A percentile compares a stretch with the other conserved stretches of the same genome.
Evolutionary conservation across 2,797 vertebrate genomes (phyloP).

Genomic region (Allobates femoralis): DNA sequence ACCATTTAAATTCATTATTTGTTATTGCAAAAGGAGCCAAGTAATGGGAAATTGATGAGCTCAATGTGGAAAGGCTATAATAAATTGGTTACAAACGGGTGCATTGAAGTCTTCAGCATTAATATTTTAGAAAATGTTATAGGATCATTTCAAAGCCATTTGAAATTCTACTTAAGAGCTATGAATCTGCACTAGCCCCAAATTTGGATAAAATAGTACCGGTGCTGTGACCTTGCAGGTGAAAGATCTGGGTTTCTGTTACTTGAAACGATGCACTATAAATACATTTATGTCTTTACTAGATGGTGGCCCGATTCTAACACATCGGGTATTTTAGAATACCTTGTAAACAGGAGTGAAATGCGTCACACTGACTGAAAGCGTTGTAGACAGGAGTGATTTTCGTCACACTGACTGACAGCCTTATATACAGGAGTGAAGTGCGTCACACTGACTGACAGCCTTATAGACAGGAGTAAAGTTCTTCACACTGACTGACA

Average conservation of each 20-base stretch:
- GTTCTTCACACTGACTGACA: too few species aligned
- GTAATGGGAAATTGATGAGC: conserved; percentile 13
- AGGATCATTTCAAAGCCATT: background rate
- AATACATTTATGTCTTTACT: too few species aligned
- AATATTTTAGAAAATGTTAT: conserved; percentile 6
- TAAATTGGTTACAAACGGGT: conserved; percentile 36
- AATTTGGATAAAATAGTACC: background rate
- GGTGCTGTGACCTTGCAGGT: background rate
- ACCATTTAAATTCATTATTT: conserved; percentile 5
- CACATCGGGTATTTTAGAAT: too few species aligned
- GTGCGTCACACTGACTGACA: too few species aligned
- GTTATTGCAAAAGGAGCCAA: background rate
- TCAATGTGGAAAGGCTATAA: background rate
- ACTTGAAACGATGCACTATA: background rate
- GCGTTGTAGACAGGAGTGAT: too few species aligned
- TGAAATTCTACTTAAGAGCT: background rate
- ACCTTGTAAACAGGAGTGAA: too few species aligned
- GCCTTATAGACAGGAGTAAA: too few species aligned
- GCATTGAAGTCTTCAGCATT: conserved; percentile 6
- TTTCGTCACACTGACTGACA: too few species aligned
- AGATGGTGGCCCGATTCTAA: too few species aligned
- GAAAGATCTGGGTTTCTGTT: background rate
- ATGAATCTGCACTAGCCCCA: background rate
- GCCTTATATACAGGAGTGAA: too few species aligned
- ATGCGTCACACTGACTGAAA: too few species aligned